Percentiles rank a stretch among this genome's conserved stretches.
phyloP scores from a whole-genome alignment of 1,140 invertebrate species.

The Temnothorax curvispinosus region DNA sequence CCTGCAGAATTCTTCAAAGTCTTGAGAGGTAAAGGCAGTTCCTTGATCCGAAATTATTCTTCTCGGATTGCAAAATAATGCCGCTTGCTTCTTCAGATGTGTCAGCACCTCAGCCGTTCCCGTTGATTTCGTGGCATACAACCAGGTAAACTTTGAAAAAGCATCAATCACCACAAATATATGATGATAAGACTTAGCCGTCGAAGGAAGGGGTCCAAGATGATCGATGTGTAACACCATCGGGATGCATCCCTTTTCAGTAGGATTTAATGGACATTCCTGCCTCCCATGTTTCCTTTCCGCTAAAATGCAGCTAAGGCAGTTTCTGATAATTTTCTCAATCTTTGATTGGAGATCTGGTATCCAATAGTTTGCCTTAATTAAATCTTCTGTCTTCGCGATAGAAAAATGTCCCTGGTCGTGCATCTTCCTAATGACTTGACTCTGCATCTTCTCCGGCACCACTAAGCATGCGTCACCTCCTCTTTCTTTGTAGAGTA shows the following conservation, averaged over 20 bases:
- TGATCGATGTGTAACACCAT: neutral
- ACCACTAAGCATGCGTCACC: neutral
- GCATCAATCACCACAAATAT: neutral
- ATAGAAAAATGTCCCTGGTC: neutral
- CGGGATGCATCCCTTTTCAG: neutral
- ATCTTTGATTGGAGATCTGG: neutral
- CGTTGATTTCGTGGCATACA: neutral
- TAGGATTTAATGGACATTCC: neutral
- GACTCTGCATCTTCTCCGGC: neutral
- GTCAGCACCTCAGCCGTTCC: neutral
- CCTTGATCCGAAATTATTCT: neutral
- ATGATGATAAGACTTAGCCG: neutral
- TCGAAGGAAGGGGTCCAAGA: neutral
- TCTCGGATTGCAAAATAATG: neutral
- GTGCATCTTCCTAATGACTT: neutral
- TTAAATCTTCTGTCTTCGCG: neutral
- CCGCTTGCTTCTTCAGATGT: neutral
- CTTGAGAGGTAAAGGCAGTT: neutral
- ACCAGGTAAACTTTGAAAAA: neutral
- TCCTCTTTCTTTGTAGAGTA: neutral
- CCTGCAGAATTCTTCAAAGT: neutral
- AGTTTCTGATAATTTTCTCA: neutral
- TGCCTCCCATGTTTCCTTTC: neutral
- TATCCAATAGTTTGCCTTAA: neutral
- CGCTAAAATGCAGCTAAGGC: neutral